phyloP scores from a whole-genome alignment of 1,140 invertebrate genomes.

The Drosophila simulans region DNA sequence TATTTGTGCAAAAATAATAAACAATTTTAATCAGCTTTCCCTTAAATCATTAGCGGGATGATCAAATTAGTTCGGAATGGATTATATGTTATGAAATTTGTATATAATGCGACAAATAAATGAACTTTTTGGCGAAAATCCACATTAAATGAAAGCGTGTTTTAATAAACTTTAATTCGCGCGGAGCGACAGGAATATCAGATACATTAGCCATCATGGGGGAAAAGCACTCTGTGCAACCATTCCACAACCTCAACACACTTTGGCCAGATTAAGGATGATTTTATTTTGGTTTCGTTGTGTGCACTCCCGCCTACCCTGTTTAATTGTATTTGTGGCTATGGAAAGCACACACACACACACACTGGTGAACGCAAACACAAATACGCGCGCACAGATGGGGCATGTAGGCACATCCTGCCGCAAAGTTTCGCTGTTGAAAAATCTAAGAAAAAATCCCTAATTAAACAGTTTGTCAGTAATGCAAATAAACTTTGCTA shows the following conservation, averaged over 20 bases:
- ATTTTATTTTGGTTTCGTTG: constrained; percentile 54
- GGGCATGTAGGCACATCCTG: constrained; percentile 24
- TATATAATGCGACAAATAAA: background rate
- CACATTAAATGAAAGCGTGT: constrained; percentile 16
- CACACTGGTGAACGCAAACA: constrained; percentile 1
- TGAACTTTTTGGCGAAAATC: constrained; percentile 1
- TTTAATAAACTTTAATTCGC: constrained; percentile 27
- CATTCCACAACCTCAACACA: constrained; percentile 17
- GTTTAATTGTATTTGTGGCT: constrained; percentile 72
- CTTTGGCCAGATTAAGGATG: constrained; percentile 55
- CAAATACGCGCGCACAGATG: constrained; percentile 11
- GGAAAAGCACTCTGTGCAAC: constrained; percentile 20
- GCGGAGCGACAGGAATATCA: constrained; percentile 16
- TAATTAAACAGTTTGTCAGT: constrained; percentile 83
- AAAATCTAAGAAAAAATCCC: constrained; percentile 79
- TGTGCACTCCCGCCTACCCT: constrained; percentile 31
- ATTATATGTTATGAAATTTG: background rate
- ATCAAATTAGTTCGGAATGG: constrained; percentile 7
- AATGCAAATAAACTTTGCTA: constrained; percentile 81
- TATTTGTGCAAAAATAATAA: background rate
- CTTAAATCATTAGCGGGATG: background rate
- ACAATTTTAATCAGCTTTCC: background rate
- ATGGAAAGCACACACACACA: constrained; percentile 17
- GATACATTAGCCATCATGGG: constrained; percentile 26
- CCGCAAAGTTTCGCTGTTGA: constrained; percentile 64